Base-by-base conservation (phyloP, 1,140 invertebrate species). In the Penaeus chinensis region DNA sequence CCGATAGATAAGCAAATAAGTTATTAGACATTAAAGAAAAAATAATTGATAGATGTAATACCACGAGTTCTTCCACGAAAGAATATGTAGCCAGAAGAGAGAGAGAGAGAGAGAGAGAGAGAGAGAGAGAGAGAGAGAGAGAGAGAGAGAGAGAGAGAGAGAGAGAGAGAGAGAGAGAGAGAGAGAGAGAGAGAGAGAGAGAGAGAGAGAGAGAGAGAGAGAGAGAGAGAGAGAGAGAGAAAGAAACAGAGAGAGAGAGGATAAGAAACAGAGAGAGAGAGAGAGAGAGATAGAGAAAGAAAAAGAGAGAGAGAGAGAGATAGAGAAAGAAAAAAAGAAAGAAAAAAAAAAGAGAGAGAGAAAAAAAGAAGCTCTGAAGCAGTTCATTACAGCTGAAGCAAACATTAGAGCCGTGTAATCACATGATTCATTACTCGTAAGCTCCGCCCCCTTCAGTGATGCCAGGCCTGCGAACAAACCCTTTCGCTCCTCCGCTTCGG, bases 71-170 rank as follows among this genome's bases (percentile, higher is more conserved):
- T 42, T 42, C 37, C 37, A 42, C 37, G 37, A 42, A 42, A 42
- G 37, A 42, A 42, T 42, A 3, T 42, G 37, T 42, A 42, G 37
- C 37, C 4, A 42, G 22, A 10, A 79, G 20, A 54, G 47, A 47
- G 77, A 54, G 47, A 54, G 47, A 79, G 77, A 79, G 42, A 79
- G 77, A 79, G 77, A 22, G 37, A 19, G 37, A 32, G 37, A 10
- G 8, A 37, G 11, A 3, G 8, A 37, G 18, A 32, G 4, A n/a
- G 11, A 32, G 74, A 32, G 16, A 20, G 19, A 37, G 24, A 5
- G 5, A 77, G 37, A 18, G 32, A 2, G 24, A 54, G 24, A 20
- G 0, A 54, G 13, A 22, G 13, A 78, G 27, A 20, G 20, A 60
- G 16, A 4, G 20, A 80, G 2, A n/a, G 18, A 60, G 7, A 19